These are phyloP conservation scores for Cassiopea andromeda DNA, from an alignment of 30 jellyfish, hydroid and myxozoan species.

Conservation along the genomic window DNA sequence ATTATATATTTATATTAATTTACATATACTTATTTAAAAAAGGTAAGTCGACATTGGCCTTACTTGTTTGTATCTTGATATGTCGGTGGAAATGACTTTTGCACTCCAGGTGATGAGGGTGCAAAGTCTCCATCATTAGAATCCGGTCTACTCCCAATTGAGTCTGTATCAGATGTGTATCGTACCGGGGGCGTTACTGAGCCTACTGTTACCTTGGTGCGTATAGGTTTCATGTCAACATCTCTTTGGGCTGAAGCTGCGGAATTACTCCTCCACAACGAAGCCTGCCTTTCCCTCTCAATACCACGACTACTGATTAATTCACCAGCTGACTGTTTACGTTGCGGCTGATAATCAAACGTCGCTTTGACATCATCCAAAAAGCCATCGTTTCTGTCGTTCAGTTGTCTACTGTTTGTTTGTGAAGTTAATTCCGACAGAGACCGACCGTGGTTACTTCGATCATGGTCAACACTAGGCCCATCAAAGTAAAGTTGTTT, in stretches of 20 bases:
- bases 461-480: conserved; percentile 14
- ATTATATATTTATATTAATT: too few relatives aligned
- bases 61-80: conserved; percentile 61
- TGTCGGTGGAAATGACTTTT: conserved; percentile 48
- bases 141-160: conserved; percentile 67
- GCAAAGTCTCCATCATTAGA: conserved; percentile 64
- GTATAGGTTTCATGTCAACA: conserved; percentile 11
- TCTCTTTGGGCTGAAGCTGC: conserved; percentile 47
- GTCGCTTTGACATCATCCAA: not conserved
- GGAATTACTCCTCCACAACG: conserved; percentile 58
- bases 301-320: conserved; percentile 11
- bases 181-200: conserved; percentile 54
- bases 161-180: conserved; percentile 64
- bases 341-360: not conserved
- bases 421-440: conserved; percentile 19
- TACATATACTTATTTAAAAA: too few relatives aligned
- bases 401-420: conserved; percentile 3
- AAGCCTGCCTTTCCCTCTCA: conserved; percentile 14
- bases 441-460: conserved; percentile 29
- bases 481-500: conserved; percentile 76
- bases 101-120: conserved; percentile 38
- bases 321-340: conserved; percentile 57
- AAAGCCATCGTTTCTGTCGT: not conserved
- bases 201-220: conserved; percentile 46
- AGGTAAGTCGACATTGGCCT: too few relatives aligned